phyloP scores from a whole-genome alignment of 2,888 invertebrate genomes.

The Papilio protenor region DNA sequence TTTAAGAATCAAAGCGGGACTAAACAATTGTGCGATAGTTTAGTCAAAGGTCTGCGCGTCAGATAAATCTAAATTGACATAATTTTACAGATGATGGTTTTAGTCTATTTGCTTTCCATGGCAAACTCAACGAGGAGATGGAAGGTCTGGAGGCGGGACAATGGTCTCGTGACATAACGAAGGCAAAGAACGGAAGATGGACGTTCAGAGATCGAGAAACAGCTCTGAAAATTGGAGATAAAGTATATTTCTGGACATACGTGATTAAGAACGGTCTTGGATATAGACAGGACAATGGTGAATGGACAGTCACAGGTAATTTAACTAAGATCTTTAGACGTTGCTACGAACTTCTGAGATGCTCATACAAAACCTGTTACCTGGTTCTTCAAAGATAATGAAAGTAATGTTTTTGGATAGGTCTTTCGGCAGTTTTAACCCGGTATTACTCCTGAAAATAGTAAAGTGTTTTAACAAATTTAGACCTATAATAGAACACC shows the following conservation, averaged over 20 bases:
- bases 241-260: conserved; percentile 90
- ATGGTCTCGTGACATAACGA: conserved; percentile 87
- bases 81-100: conserved; percentile 84
- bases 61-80: neutral
- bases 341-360: too few species aligned
- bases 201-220: conserved; percentile 85
- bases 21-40: too few species aligned
- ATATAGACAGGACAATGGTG: conserved; percentile 87
- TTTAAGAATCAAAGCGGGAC: too few species aligned
- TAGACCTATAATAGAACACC: too few species aligned
- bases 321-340: neutral
- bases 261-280: conserved; percentile 88
- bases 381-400: neutral
- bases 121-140: conserved; percentile 89
- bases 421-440: too few species aligned
- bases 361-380: too few species aligned
- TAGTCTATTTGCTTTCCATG: conserved; percentile 77
- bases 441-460: too few species aligned
- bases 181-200: conserved; percentile 86
- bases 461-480: too few species aligned
- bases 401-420: neutral
- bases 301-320: conserved; percentile 82
- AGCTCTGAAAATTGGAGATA: conserved; percentile 86
- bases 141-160: conserved; percentile 88
- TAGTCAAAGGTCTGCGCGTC: too few species aligned